These are phyloP conservation scores for Noctua janthina DNA, from an alignment of 2,888 invertebrate species.

Conservation along the genomic window DNA sequence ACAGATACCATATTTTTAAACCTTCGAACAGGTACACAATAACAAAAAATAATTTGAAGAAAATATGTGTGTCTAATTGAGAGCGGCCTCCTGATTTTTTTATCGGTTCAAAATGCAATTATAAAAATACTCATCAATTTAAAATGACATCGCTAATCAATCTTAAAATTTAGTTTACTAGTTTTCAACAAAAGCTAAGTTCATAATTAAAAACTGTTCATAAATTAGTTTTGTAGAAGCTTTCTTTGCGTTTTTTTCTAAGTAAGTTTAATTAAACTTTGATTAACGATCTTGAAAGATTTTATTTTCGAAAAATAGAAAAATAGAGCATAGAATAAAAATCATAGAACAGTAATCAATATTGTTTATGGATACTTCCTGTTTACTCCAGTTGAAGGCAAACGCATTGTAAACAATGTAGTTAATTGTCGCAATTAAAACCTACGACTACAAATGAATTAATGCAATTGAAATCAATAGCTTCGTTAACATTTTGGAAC, in stretches of 20 bases:
- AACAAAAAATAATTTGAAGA: too few species aligned
- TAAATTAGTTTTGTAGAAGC: not conserved
- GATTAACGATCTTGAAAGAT: not conserved
- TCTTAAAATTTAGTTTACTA: not conserved
- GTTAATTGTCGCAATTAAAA: slow-evolving; percentile 43
- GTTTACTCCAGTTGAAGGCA: slow-evolving; percentile 35
- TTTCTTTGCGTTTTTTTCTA: not conserved
- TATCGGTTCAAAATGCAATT: not conserved
- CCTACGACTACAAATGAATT: slow-evolving; percentile 30
- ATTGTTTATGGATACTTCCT: slow-evolving; percentile 33
- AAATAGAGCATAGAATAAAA: not conserved
- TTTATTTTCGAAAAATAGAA: not conserved
- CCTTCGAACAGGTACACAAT: too few species aligned
- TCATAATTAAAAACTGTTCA: not conserved
- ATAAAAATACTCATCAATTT: not conserved
- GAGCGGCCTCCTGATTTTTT: not conserved
- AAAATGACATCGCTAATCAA: slow-evolving; percentile 6
- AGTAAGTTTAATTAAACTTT: not conserved
- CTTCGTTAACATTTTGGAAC: slow-evolving; percentile 40
- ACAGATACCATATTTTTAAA: too few species aligned
- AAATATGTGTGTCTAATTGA: not conserved
- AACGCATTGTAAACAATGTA: slow-evolving; percentile 31
- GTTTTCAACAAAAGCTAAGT: slow-evolving; percentile 14
- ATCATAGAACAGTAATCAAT: not conserved
- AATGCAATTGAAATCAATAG: slow-evolving; percentile 54